Conservation (phyloP, 1,140 invertebrate genomes). For the Brachionus angularis region DNA sequence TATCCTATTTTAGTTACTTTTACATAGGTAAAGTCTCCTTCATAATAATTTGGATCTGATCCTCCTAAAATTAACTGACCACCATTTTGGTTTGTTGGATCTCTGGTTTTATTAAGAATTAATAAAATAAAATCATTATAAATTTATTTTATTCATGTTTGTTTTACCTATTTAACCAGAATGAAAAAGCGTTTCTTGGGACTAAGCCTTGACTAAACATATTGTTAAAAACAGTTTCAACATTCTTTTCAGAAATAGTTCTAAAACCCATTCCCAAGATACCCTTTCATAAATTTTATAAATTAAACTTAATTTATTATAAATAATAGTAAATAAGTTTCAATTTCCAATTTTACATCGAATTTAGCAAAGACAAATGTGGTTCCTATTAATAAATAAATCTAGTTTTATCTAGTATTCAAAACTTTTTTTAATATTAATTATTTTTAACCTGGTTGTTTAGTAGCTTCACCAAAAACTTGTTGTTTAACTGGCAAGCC, state of each 20-base stretch:
- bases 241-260: constrained; percentile 76
- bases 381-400: constrained; percentile 47
- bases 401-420: neutral
- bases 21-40: constrained; percentile 84
- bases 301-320: neutral
- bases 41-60: constrained; percentile 82
- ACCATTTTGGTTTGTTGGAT: constrained; percentile 59
- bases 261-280: constrained; percentile 62
- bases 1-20: constrained; percentile 80
- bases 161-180: constrained; percentile 72
- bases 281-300: neutral
- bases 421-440: neutral
- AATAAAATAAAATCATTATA: neutral
- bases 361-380: constrained; percentile 91
- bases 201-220: constrained; percentile 83
- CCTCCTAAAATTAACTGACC: constrained; percentile 92
- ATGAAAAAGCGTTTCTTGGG: constrained; percentile 79
- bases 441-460: constrained; percentile 67
- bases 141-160: neutral
- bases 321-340: neutral
- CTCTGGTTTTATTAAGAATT: constrained; percentile 58
- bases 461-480: constrained; percentile 94
- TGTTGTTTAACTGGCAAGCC: constrained; percentile 70
- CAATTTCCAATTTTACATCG: constrained; percentile 64
- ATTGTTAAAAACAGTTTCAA: constrained; percentile 84